phyloP scores from a whole-genome alignment of 2,888 invertebrate species.

The Rapana venosa region DNA sequence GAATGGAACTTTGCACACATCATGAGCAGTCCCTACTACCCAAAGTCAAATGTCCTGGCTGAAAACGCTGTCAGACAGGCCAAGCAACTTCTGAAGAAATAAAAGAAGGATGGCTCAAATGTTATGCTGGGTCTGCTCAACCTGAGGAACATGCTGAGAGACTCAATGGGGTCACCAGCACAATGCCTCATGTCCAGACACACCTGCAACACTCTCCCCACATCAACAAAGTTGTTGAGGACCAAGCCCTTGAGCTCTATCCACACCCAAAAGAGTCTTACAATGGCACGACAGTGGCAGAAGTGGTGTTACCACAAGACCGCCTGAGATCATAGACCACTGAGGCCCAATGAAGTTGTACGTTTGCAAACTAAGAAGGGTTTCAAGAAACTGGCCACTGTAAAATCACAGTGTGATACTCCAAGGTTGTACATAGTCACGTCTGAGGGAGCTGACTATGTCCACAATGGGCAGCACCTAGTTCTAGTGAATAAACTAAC shows the following conservation, averaged over 20 bases:
- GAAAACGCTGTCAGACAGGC: constrained; percentile 28
- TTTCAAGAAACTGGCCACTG: too few species aligned
- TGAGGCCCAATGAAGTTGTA: too few species aligned
- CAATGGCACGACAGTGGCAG: not conserved
- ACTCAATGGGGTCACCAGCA: not conserved
- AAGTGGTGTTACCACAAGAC: not conserved
- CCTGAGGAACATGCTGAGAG: not conserved
- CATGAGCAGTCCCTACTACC: constrained; percentile 28
- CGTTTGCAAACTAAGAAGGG: too few species aligned
- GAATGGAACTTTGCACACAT: constrained; percentile 25
- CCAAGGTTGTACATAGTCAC: too few species aligned
- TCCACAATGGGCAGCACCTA: too few species aligned
- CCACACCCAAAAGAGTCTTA: not conserved
- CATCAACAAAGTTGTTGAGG: not conserved
- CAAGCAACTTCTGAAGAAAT: constrained; percentile 11
- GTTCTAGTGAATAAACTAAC: too few species aligned
- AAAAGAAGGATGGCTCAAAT: not conserved
- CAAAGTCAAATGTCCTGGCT: constrained; percentile 22
- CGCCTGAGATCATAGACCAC: not conserved
- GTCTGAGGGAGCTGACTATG: too few species aligned
- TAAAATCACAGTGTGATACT: too few species aligned
- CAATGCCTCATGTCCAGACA: not conserved
- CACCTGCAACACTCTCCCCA: not conserved
- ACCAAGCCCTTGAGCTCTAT: not conserved
- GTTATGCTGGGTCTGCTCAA: constrained; percentile 1